phyloP scores from a whole-genome alignment of 2,797 vertebrate species.

The Rousettus madagascariensis region DNA sequence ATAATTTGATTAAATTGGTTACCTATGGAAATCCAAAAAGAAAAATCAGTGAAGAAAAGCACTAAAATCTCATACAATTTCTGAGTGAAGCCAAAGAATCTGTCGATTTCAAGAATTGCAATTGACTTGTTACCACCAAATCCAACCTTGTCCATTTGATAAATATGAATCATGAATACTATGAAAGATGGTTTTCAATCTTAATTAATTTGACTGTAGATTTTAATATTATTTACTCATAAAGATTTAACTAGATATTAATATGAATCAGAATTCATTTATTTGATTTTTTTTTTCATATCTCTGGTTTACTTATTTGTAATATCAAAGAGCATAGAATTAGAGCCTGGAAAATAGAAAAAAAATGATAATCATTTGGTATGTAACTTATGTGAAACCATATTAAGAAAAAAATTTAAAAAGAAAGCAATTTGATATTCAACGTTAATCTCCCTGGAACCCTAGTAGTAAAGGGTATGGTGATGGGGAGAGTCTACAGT shows the following conservation, averaged over 20 bases:
- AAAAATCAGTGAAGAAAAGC: slow-evolving; percentile 11
- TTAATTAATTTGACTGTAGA: background rate
- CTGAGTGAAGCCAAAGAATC: background rate
- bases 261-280: background rate
- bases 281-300: background rate
- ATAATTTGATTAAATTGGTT: background rate
- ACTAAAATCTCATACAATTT: background rate
- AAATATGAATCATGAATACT: background rate
- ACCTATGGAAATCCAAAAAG: background rate
- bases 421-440: background rate
- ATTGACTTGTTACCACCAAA: background rate
- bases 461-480: background rate
- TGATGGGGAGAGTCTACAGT: background rate
- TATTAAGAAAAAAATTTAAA: background rate
- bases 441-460: background rate
- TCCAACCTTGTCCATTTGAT: background rate
- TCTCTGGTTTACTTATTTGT: background rate
- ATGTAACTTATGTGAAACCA: background rate
- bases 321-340: background rate
- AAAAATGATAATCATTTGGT: background rate
- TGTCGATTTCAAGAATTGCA: background rate
- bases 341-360: background rate
- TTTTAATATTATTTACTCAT: background rate
- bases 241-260: background rate
- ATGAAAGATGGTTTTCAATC: background rate